Evolutionary conservation across 2,888 invertebrate species (phyloP).

Genomic region (Xestia rhomboidea): DNA sequence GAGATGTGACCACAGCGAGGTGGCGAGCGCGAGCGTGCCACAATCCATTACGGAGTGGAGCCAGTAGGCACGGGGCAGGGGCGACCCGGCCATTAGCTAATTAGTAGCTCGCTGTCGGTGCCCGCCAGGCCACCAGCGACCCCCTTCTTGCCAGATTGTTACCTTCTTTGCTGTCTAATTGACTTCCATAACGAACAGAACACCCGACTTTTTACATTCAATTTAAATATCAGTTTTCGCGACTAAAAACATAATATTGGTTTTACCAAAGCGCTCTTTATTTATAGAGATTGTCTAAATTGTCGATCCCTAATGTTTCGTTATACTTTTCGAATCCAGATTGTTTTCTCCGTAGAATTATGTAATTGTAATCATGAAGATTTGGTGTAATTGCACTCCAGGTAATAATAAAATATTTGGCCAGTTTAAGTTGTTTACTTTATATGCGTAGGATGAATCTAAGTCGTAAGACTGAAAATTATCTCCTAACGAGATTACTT

Average conservation of each 20-base stretch:
- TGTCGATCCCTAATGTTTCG: slow-evolving; percentile 22
- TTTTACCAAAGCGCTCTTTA: slow-evolving; percentile 25
- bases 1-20: slow-evolving; percentile 78
- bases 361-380: slow-evolving; percentile 4
- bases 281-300: slow-evolving; percentile 16
- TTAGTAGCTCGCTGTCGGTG: slow-evolving; percentile 74
- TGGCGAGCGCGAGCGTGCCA: slow-evolving; percentile 86
- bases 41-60: slow-evolving; percentile 82
- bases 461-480: not conserved
- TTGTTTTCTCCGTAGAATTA: slow-evolving; percentile 2
- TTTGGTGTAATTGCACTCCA: slow-evolving; percentile 16
- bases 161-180: slow-evolving; percentile 86
- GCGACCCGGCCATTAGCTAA: slow-evolving; percentile 87
- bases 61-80: slow-evolving; percentile 66
- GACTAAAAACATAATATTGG: slow-evolving; percentile 26
- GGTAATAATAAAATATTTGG: slow-evolving; percentile 7
- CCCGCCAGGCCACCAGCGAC: slow-evolving; percentile 75
- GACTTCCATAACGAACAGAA: slow-evolving; percentile 76
- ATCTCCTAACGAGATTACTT: not conserved
- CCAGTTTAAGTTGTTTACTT: slow-evolving; percentile 16
- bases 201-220: slow-evolving; percentile 49
- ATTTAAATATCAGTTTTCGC: slow-evolving; percentile 54
- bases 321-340: not conserved
- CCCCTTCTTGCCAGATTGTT: slow-evolving; percentile 89
- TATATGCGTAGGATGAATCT: slow-evolving; percentile 5